Conservation (phyloP, 2,113 vertebrate genomes). For the Saguinus imperator region DNA sequence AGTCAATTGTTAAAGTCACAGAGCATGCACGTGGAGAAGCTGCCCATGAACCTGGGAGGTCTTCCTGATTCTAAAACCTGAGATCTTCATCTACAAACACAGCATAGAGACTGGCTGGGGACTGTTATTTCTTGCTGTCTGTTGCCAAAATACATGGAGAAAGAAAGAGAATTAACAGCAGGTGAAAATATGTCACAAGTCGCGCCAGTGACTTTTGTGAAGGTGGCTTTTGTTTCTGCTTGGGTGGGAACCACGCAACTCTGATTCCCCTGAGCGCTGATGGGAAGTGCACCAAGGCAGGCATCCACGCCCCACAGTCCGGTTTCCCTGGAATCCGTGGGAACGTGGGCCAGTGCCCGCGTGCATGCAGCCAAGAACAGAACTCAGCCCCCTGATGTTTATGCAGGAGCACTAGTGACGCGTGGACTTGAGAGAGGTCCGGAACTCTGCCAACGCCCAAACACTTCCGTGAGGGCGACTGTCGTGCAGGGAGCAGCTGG, state of each 20-base stretch:
- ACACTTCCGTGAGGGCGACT: background rate
- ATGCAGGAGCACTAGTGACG: background rate
- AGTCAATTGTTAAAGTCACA: background rate
- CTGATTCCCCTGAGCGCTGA: background rate
- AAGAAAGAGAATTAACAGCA: background rate
- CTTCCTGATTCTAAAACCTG: background rate
- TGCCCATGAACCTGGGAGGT: rapidly evolving
- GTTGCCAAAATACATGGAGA: background rate
- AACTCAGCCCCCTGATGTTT: background rate
- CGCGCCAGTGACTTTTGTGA: background rate
- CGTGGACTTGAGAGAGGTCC: background rate
- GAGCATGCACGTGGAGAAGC: rapidly evolving
- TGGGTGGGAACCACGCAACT: background rate
- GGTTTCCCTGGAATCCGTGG: background rate
- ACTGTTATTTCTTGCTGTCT: too few relatives aligned
- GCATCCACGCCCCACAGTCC: background rate
- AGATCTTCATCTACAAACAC: background rate
- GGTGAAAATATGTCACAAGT: background rate
- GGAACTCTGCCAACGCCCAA: background rate
- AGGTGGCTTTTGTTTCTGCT: background rate
- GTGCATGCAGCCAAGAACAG: background rate
- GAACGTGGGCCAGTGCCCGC: background rate
- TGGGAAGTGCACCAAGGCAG: background rate
- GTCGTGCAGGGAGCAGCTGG: constrained; percentile 35
- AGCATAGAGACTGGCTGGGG: background rate